Evolutionary conservation across 2,113 vertebrate species (phyloP), one percentile per base, ranked within the genome.

Genomic region (Sprattus sprattus): DNA sequence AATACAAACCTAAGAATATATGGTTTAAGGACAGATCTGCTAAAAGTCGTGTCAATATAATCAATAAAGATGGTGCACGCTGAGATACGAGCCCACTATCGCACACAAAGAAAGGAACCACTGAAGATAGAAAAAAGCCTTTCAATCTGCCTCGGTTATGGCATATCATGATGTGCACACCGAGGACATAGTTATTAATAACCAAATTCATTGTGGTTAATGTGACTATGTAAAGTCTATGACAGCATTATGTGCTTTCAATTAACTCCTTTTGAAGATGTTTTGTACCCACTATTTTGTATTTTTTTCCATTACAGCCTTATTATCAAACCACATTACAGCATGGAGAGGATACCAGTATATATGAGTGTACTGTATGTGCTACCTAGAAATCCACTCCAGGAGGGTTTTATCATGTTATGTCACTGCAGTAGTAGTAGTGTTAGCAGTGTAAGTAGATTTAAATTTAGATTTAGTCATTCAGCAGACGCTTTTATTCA

Each of bases 11-110:
- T 32, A 16, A 39, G 71, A 32, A 11, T 78, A 32, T 78, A 78
- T 78, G 32, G 71, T 13, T 28, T 11, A 13, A 13, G 11, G 71
- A 78, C 28, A 32, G 28, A 78, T 78, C 25, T 32, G 11, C 28
- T 78, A 32, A 32, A 78, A 78, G 71, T 44, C 39, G 71, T 78
- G 71, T 39, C 71, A 78, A 44, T 78, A 78, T 78, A 13, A 78
- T 78, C 28, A 78, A 32, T 15, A 78, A 18, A 78, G 71, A 78
- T 32, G 32, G 64, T 25, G 13, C 64, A 28, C 10, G 28, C n/a
- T 25, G 22, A 60, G 54, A 57, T 64, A n/a, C n/a, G 60, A 11
- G 28, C 9, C 64, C 32, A 13, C 11, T 32, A 71, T 28, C 11
- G 8, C 64, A 32, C 11, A 8, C 8, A 8, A 39, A 39, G 64